These are phyloP conservation scores for Macrophya alboannulata DNA, from an alignment of 2,888 invertebrate genomes.

Conservation along the genomic window DNA sequence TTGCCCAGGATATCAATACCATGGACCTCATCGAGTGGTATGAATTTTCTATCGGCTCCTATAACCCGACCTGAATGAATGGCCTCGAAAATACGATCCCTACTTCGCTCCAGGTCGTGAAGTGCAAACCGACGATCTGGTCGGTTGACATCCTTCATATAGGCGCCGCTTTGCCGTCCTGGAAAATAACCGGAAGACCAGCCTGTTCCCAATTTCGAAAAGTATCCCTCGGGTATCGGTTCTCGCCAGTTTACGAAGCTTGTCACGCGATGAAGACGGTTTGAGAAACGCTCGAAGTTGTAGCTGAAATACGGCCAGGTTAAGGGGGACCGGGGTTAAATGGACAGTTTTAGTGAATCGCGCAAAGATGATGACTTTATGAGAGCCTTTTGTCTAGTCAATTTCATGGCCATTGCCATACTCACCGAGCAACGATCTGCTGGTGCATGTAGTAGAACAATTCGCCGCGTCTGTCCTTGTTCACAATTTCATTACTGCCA, in stretches of 20 bases:
- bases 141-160: slow-evolving; percentile 84
- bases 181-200: slow-evolving; percentile 90
- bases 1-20: slow-evolving; percentile 92
- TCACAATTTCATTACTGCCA: slow-evolving; percentile 82
- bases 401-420: slow-evolving; percentile 43
- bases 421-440: slow-evolving; percentile 85
- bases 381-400: not conserved
- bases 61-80: slow-evolving; percentile 85
- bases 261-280: slow-evolving; percentile 84
- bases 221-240: slow-evolving; percentile 90
- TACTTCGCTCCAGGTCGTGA: slow-evolving; percentile 88
- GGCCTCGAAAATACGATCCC: slow-evolving; percentile 87
- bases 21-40: slow-evolving; percentile 84
- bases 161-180: slow-evolving; percentile 84
- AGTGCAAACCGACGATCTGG: slow-evolving; percentile 87
- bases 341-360: too few species aligned
- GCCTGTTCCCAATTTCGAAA: slow-evolving; percentile 91
- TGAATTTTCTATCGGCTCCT: slow-evolving; percentile 82
- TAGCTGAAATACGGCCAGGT: slow-evolving; percentile 84
- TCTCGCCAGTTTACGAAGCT: slow-evolving; percentile 86
- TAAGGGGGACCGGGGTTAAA: too few species aligned
- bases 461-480: slow-evolving; percentile 90
- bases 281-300: slow-evolving; percentile 89
- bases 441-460: slow-evolving; percentile 92
- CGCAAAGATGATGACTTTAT: too few species aligned